A percentile compares a stretch with the other conserved stretches of the same genome.
These are phyloP conservation scores for Hirundichthys speculiger DNA, from an alignment of 2,113 vertebrate genomes.

Conservation along the genomic window DNA sequence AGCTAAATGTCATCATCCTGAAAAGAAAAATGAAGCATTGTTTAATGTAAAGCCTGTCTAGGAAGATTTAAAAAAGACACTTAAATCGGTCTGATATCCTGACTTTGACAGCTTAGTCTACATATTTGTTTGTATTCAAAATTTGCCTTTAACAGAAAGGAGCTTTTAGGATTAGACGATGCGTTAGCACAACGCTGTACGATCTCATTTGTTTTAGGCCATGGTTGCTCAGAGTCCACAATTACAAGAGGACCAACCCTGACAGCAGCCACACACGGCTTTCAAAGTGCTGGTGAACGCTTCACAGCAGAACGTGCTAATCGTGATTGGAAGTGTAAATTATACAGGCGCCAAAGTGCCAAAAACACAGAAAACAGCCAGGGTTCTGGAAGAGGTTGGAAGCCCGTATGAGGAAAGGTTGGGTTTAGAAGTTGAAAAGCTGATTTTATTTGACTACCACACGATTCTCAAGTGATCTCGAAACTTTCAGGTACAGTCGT, in stretches of 20 bases:
- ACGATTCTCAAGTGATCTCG: too few species aligned
- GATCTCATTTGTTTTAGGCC: neutral
- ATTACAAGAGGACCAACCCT: slow-evolving; percentile 11
- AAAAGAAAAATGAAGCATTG: slow-evolving; percentile 1
- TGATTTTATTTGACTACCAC: too few species aligned
- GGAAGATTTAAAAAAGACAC: slow-evolving; percentile 7
- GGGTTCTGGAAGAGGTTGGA: too few species aligned
- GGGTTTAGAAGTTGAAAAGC: too few species aligned
- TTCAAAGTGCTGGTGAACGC: neutral
- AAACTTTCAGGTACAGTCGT: too few species aligned
- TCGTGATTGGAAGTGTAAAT: slow-evolving; percentile 1
- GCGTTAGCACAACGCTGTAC: slow-evolving; percentile 1
- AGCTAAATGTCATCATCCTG: slow-evolving; percentile 13
- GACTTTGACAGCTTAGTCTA: slow-evolving; percentile 9
- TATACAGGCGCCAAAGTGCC: neutral
- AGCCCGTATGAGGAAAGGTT: too few species aligned
- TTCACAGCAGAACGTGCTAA: neutral
- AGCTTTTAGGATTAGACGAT: slow-evolving; percentile 4
- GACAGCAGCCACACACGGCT: neutral
- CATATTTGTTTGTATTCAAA: slow-evolving; percentile 12
- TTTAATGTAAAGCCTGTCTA: slow-evolving; percentile 20
- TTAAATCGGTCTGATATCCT: slow-evolving; percentile 7
- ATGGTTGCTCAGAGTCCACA: slow-evolving; percentile 7
- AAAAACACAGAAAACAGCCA: neutral
- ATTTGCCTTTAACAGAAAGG: neutral